phyloP scores from a whole-genome alignment of 2,113 vertebrate species.

The Passer montanus region DNA sequence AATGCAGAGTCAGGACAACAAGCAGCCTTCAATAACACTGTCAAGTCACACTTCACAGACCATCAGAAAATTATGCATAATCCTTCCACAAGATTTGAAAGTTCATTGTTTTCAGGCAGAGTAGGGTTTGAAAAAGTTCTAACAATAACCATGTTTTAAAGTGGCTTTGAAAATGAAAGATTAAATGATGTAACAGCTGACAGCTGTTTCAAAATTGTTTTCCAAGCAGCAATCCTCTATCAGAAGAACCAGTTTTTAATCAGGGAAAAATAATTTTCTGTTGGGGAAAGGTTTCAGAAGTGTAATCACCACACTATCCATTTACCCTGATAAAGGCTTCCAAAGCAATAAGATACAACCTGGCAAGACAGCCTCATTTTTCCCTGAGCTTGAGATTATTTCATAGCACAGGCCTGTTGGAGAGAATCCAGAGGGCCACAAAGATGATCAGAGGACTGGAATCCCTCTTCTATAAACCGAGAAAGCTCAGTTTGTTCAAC shows the following conservation, averaged over 20 bases:
- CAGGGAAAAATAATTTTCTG: background rate
- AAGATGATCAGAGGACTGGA: background rate
- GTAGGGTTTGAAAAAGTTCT: background rate
- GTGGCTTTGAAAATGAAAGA: slow-evolving; percentile 1
- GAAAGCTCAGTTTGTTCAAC: background rate
- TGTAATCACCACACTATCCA: background rate
- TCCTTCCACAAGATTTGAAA: background rate
- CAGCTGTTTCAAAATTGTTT: slow-evolving; percentile 28
- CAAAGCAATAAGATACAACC: background rate
- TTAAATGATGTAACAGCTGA: slow-evolving; percentile 11
- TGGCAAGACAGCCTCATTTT: background rate
- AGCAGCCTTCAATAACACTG: background rate
- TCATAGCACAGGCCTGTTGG: background rate
- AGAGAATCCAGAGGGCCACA: background rate
- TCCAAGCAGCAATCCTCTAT: slow-evolving; percentile 7
- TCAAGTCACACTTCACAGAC: background rate
- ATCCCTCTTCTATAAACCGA: background rate
- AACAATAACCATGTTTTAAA: slow-evolving; percentile 8
- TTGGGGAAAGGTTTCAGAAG: background rate
- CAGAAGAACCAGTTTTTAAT: background rate
- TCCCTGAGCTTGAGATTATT: background rate
- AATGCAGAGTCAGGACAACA: background rate
- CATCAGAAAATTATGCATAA: background rate
- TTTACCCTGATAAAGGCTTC: background rate
- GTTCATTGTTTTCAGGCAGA: background rate